Evolutionary conservation across 2,888 invertebrate genomes (phyloP), one percentile per base, ranked within the genome.

Genomic region (Cecidostiba fungosa): DNA sequence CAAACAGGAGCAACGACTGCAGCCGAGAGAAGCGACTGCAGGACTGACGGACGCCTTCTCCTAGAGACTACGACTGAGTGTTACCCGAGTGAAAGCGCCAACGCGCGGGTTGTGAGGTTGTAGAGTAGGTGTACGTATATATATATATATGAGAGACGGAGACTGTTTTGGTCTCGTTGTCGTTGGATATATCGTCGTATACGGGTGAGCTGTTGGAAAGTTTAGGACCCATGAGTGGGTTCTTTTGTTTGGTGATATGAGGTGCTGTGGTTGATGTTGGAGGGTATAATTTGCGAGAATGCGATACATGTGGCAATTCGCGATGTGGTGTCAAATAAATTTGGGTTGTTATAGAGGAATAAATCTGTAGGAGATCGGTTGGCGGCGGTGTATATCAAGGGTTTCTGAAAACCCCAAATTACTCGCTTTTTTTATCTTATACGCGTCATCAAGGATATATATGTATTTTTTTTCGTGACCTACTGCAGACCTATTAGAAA

Each of bases 41-140:
- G 54, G 54, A 59, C 54, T 59, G 54, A n/a, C n/a, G 54, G 23
- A n/a, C n/a, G 54, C n/a, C 54, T 59, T 59, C 19, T 59, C 54
- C n/a, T 19, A 59, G 19, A n/a, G 6, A n/a, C n/a, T 8, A n/a
- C 23, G 54, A n/a, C 19, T 8, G n/a, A n/a, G 54, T 8, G 1
- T 19, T n/a, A 59, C 8, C 54, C 54, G n/a, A 59, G 54, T 59
- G 54, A 59, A 59, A 59, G 54, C 54, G 54, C 54, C 54, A 50
- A 50, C 50, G 19, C 26, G 66, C 66, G 66, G 66, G 26, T 66
- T 66, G 26, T 29, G 0, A 26, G 10, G 43, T 43, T 43, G 43
- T 43, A 23, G 10, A 59, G 23, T 19, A 23, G 59, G n/a, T n/a
- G n/a, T n/a, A n/a, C n/a, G n/a, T n/a, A n/a, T 54, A 19, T 6